Conservation (phyloP, 1,140 invertebrate species). For the Apis dorsata region DNA sequence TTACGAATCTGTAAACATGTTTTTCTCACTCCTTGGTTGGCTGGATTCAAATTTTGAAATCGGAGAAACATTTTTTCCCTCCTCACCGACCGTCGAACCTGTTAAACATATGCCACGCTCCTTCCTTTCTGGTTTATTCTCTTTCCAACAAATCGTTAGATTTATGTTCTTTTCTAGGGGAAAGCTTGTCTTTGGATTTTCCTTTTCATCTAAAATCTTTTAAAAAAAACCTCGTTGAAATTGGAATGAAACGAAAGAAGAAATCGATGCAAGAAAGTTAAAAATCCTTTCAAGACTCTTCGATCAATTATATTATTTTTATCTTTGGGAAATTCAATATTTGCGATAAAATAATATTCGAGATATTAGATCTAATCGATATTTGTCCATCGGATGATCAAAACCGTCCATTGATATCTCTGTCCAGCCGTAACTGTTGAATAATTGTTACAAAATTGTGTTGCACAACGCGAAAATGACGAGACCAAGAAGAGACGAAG, state of each 20-base stretch:
- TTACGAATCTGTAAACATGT: conserved; percentile 8
- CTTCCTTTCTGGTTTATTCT: neutral
- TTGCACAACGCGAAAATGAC: neutral
- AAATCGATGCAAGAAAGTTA: too few relatives aligned
- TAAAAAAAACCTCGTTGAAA: too few relatives aligned
- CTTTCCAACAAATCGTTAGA: conserved; percentile 15
- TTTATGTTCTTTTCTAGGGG: neutral
- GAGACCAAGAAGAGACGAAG: neutral
- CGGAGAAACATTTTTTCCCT: neutral
- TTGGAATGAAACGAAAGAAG: neutral
- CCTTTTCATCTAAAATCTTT: too few relatives aligned
- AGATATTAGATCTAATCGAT: conserved; percentile 5
- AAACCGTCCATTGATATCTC: too few relatives aligned
- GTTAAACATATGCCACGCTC: neutral
- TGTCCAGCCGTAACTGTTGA: too few relatives aligned
- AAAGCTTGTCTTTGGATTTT: neutral
- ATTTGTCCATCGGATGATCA: too few relatives aligned
- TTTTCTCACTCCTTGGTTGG: neutral
- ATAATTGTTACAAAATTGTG: neutral
- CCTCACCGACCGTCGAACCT: neutral
- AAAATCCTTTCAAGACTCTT: too few relatives aligned
- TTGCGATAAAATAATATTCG: neutral
- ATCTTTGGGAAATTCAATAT: too few relatives aligned
- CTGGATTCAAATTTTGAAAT: neutral
- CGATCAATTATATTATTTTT: too few relatives aligned